Conservation (phyloP, 2,113 vertebrate genomes). For the Numenius arquata region DNA sequence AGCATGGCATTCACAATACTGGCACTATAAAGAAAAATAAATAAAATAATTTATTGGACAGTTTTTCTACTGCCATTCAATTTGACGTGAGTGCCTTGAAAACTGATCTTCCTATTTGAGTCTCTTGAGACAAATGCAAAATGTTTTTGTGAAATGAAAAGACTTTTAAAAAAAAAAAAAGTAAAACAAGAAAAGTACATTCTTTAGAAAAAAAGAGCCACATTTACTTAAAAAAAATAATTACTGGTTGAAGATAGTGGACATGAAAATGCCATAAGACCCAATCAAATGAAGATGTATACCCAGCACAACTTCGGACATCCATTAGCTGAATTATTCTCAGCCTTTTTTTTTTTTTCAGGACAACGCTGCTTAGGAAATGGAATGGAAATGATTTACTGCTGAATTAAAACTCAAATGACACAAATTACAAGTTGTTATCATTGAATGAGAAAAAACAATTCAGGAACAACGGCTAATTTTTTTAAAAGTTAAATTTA, state of each 20-base stretch:
- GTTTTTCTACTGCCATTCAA: conserved; percentile 94
- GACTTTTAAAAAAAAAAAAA: conserved; percentile 79
- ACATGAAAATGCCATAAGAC: conserved; percentile 81
- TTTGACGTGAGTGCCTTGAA: conserved; percentile 99
- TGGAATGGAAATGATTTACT: conserved; percentile 84
- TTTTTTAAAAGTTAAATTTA: conserved; percentile 86
- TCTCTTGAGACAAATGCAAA: conserved; percentile 95
- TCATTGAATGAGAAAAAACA: conserved; percentile 80
- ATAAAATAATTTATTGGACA: conserved; percentile 88
- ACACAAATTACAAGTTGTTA: conserved; percentile 78
- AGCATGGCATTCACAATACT: conserved; percentile 91
- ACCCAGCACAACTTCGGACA: conserved; percentile 88
- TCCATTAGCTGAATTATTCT: conserved; percentile 78
- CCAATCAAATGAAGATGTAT: conserved; percentile 81
- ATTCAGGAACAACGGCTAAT: conserved; percentile 92
- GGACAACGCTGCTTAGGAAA: conserved; percentile 82
- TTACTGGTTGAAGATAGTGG: conserved; percentile 82
- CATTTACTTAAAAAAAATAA: conserved; percentile 77
- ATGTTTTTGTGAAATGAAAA: conserved; percentile 84
- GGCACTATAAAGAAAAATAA: conserved; percentile 92
- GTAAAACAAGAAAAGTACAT: conserved; percentile 81
- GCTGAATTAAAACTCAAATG: conserved; percentile 84
- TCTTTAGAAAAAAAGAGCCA: conserved; percentile 83
- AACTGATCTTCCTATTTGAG: conserved; percentile 97
- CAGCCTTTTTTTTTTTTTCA: conserved; percentile 76